These are phyloP conservation scores for Habropoda laboriosa DNA, from an alignment of 1,140 invertebrate genomes.

Conservation along the genomic window DNA sequence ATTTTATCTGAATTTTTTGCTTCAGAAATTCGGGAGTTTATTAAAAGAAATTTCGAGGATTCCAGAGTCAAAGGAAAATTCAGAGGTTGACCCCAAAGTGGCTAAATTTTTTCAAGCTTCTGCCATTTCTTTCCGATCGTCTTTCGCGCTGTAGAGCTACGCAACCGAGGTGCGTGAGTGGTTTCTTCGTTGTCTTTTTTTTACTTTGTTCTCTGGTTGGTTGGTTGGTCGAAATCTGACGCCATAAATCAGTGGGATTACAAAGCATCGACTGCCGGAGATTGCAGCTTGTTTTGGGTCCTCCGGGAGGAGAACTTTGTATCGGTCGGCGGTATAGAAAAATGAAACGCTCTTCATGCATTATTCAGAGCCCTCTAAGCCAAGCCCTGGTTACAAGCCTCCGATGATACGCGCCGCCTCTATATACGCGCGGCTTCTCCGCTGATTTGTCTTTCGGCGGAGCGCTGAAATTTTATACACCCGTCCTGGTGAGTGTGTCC, in stretches of 20 bases:
- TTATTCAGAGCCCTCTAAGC: conserved; percentile 64
- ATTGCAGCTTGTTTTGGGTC: conserved; percentile 68
- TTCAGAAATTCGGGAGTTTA: too few species aligned
- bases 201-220: background rate
- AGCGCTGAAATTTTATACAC: conserved; percentile 41
- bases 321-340: conserved; percentile 56
- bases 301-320: conserved; percentile 58
- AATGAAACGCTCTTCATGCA: conserved; percentile 68
- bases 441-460: conserved; percentile 59
- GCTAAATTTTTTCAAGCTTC: background rate
- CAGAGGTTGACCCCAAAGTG: too few species aligned
- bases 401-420: conserved; percentile 31
- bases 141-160: background rate
- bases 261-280: conserved; percentile 66
- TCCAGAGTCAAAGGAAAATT: too few species aligned
- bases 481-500: too few species aligned
- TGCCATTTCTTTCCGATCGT: background rate
- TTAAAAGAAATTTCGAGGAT: too few species aligned
- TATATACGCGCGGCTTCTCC: conserved; percentile 20
- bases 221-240: conserved; percentile 54
- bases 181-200: background rate
- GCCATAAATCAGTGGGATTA: conserved; percentile 66
- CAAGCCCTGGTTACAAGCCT: conserved; percentile 18
- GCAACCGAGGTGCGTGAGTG: background rate
- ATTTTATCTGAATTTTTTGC: too few species aligned